A percentile compares a stretch with the other conserved stretches of the same genome.
Conservation (phyloP, 2,888 invertebrate genomes). For the Lagria hirta region DNA sequence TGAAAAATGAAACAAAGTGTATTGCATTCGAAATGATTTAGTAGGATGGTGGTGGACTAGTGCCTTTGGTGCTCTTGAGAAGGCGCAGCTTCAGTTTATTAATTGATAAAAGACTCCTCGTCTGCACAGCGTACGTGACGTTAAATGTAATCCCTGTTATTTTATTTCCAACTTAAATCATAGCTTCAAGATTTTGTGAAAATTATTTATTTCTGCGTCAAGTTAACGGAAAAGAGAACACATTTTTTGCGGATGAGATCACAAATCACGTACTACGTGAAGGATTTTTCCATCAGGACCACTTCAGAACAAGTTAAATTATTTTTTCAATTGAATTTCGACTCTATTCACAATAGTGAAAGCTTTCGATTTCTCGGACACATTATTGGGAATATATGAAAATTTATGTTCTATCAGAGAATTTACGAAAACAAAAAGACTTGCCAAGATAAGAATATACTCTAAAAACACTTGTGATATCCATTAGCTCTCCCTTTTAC, state of each 20-base stretch:
- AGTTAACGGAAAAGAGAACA: slow-evolving; percentile 3
- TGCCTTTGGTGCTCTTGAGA: too few relatives aligned
- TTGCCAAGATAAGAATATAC: too few relatives aligned
- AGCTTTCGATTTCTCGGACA: too few relatives aligned
- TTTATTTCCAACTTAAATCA: slow-evolving; percentile 33
- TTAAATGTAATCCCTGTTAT: slow-evolving; percentile 34
- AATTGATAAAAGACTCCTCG: slow-evolving; percentile 51
- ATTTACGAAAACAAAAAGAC: too few relatives aligned
- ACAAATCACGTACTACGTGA: slow-evolving; percentile 9
- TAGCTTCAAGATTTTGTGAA: slow-evolving; percentile 31
- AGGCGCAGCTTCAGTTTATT: too few relatives aligned
- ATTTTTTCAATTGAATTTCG: too few relatives aligned
- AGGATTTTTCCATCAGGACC: slow-evolving; percentile 11
- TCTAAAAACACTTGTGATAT: too few relatives aligned
- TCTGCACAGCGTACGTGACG: slow-evolving; percentile 48
- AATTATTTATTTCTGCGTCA: slow-evolving; percentile 33
- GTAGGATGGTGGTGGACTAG: slow-evolving; percentile 40
- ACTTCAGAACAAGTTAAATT: slow-evolving; percentile 2
- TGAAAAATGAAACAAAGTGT: slow-evolving; percentile 48
- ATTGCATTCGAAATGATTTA: slow-evolving; percentile 50
- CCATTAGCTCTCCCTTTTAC: too few relatives aligned
- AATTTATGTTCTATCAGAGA: too few relatives aligned
- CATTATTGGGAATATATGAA: too few relatives aligned
- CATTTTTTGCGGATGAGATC: slow-evolving; percentile 3
- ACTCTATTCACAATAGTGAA: too few relatives aligned